These are phyloP conservation scores for Phalacrocorax aristotelis DNA, from an alignment of 2,113 vertebrate genomes.

Conservation along the genomic window DNA sequence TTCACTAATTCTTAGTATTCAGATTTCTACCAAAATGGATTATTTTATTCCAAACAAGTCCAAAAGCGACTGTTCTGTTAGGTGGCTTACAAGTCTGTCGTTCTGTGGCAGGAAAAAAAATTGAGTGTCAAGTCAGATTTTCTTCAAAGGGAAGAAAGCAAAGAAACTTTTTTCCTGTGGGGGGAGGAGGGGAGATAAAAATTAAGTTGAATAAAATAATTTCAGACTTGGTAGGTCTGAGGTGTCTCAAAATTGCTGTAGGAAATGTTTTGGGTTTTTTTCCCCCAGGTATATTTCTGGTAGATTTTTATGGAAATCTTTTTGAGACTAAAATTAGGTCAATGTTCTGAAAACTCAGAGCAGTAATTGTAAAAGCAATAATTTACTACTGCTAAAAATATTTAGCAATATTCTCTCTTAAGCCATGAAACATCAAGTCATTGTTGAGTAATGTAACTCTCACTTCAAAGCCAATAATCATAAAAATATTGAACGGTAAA, in stretches of 20 bases:
- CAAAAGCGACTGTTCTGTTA: background rate
- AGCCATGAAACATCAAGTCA: conserved; percentile 68
- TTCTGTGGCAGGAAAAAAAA: background rate
- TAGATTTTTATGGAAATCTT: background rate
- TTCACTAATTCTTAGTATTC: background rate
- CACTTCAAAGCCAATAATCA: background rate
- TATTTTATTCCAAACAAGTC: too few species aligned
- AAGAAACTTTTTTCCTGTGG: background rate
- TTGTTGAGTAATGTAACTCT: background rate
- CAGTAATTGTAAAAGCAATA: conserved; percentile 69
- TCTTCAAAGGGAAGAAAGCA: background rate
- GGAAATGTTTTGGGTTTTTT: background rate
- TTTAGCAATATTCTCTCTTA: conserved; percentile 74
- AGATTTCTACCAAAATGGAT: background rate
- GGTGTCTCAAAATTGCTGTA: background rate
- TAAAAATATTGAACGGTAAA: background rate
- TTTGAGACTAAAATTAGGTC: conserved; percentile 21
- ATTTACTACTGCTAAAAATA: conserved; percentile 57
- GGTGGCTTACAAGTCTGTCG: background rate
- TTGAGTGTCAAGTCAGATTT: background rate
- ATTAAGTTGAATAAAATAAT: background rate
- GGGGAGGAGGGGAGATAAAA: background rate
- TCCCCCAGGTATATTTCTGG: background rate
- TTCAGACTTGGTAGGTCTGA: background rate
- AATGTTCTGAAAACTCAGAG: conserved; percentile 33